Evolutionary conservation across 2,113 vertebrate species (phyloP).

Genomic region (Ciconia maguari): DNA sequence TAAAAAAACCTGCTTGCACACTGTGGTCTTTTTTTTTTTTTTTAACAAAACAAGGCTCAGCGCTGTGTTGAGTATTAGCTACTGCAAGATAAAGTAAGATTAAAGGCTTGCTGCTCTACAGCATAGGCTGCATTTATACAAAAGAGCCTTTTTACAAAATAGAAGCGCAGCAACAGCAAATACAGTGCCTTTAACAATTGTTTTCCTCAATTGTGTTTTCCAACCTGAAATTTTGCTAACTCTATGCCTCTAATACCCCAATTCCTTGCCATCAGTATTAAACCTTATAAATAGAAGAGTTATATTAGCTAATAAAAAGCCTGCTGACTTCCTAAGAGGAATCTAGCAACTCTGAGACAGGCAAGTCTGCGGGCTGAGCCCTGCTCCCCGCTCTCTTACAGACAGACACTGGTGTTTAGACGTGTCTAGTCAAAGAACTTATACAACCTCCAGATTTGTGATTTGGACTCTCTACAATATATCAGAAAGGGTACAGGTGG

Average conservation of each 20-base stretch:
- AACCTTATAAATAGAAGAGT: not conserved
- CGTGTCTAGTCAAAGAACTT: not conserved
- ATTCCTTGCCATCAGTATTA: not conserved
- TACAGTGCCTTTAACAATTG: not conserved
- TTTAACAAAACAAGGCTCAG: not conserved
- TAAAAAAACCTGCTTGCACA: not conserved
- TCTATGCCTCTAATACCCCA: not conserved
- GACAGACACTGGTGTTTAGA: not conserved
- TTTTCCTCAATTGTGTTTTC: not conserved
- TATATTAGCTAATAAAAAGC: not conserved
- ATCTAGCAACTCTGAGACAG: not conserved
- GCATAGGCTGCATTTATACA: not conserved
- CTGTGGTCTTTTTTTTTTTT: not conserved
- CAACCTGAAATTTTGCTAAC: slow-evolving; percentile 11
- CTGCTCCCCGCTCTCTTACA: not conserved
- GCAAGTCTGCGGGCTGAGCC: not conserved
- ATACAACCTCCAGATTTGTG: not conserved
- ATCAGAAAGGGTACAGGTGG: not conserved
- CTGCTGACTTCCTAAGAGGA: not conserved
- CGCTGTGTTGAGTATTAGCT: not conserved
- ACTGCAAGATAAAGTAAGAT: not conserved
- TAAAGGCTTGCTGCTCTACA: not conserved
- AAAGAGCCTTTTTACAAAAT: not conserved
- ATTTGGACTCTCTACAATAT: not conserved
- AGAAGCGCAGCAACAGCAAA: not conserved